Percentiles rank a stretch among this genome's conserved stretches.
Conservation (phyloP, 1,140 invertebrate species). For the Aplysia californica region DNA sequence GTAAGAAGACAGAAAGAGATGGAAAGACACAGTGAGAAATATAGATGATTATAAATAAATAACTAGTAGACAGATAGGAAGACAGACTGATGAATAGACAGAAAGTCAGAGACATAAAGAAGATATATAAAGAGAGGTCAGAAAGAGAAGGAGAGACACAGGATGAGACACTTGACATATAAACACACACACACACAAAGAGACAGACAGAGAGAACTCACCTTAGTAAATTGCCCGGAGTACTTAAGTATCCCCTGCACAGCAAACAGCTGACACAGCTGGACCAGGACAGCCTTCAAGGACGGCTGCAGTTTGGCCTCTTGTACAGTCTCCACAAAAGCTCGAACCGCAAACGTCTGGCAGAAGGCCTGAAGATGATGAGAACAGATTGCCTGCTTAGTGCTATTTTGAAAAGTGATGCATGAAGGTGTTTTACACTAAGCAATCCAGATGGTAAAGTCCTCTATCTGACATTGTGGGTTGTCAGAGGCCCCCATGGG, state of each 20-base stretch:
- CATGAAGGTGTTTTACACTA: too few relatives aligned
- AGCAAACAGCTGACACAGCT: conserved; percentile 82
- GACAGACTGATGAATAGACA: conserved; percentile 6
- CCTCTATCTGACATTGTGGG: too few relatives aligned
- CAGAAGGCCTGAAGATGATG: conserved; percentile 78
- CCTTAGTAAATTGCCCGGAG: conserved; percentile 82
- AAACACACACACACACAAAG: background rate
- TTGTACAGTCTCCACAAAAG: conserved; percentile 69
- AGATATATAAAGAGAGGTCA: too few relatives aligned
- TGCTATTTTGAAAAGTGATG: too few relatives aligned
- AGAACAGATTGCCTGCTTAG: too few relatives aligned
- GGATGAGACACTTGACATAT: background rate
- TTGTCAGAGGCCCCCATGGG: too few relatives aligned
- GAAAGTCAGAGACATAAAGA: background rate
- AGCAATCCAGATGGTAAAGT: too few relatives aligned
- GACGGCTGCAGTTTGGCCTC: conserved; percentile 69
- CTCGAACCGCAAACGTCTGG: conserved; percentile 78
- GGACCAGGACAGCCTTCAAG: conserved; percentile 75
- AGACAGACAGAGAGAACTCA: conserved; percentile 66
- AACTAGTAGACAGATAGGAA: too few relatives aligned
- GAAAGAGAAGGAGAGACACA: background rate
- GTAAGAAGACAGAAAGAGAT: background rate
- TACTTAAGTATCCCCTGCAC: conserved; percentile 80
- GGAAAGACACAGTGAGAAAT: background rate
- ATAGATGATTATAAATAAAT: conserved; percentile 3